Base-by-base conservation (phyloP, 2,113 vertebrate species). In the Xiphophorus maculatus region DNA sequence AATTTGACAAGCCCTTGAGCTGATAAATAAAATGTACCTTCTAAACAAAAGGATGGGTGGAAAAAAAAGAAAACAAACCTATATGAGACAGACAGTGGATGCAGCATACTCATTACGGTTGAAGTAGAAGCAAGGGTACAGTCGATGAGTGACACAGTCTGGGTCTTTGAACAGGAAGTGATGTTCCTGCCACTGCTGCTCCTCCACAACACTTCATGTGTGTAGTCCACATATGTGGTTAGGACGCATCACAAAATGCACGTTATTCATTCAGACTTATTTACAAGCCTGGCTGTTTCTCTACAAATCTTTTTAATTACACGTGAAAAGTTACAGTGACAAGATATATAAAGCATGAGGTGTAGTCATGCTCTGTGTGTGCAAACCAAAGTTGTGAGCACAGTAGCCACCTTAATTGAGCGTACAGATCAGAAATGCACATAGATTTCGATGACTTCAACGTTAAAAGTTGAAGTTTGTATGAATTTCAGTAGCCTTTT, bases 111-210 rank as follows among this genome's bases (percentile, higher is more conserved):
- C 88, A 87, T 92, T 92, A 89, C 54, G n/a, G 58, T 22, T 13
- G 40, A 42, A 64, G 48, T 30, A 40, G 40, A 63, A 11, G 13
- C 28, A 25, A 66, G 42, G 35, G 33, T 77, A 75, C 63, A 69
- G 72, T 51, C 37, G 63, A 88, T 78, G 84, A 88, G 71, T 30
- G 33, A 65, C 82, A 73, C 13, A 51, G 80, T 80, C 72, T 48
- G 3, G 63, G 17, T 81, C 85, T 90, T 84, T 90, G 84, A 89
- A 89, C 78, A 87, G 77, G 70, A 86, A 83, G 87, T 66, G 80
- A 81, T 86, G 81, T 75, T 68, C 40, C 81, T 76, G 87, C 87
- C 77, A 78, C 84, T 63, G 77, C 33, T 29, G 33, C 60, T 54
- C 79, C 80, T 83, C 81, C 64, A 74, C 67, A 86, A 85, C 80